Percentiles rank a stretch among this genome's conserved stretches.
Evolutionary conservation across 1,140 invertebrate species (phyloP).

Genomic region (Archivesica marissinica): DNA sequence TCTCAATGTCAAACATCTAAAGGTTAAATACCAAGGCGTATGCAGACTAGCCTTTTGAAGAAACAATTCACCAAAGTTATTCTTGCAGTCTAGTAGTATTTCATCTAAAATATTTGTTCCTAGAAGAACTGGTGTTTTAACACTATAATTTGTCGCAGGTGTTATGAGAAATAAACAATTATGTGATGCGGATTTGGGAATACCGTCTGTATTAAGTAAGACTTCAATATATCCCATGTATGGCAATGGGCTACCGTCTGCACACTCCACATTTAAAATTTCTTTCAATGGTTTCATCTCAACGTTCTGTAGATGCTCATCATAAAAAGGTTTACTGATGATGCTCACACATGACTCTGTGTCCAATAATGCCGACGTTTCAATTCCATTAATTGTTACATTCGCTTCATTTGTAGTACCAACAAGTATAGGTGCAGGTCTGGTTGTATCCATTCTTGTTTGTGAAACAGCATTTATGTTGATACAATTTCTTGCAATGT

Average conservation of each 20-base stretch:
- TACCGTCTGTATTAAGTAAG: neutral
- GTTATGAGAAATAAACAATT: conserved; percentile 23
- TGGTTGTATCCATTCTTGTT: no score
- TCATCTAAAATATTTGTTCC: conserved; percentile 45
- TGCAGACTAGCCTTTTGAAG: conserved; percentile 39
- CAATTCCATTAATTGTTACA: conserved; percentile 11
- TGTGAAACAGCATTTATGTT: no score
- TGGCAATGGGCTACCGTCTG: conserved; percentile 15
- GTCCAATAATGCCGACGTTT: conserved; percentile 27
- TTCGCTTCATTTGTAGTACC: conserved; percentile 19
- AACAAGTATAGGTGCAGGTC: conserved; percentile 30
- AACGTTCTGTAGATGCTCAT: neutral
- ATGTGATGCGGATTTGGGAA: neutral
- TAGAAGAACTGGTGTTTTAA: conserved; percentile 1
- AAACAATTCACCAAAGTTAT: conserved; percentile 17
- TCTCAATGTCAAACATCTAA: conserved; percentile 20
- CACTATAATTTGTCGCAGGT: conserved; percentile 27
- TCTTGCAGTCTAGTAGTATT: conserved; percentile 25
- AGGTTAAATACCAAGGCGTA: conserved; percentile 46
- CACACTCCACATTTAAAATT: conserved; percentile 35
- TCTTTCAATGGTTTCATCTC: conserved; percentile 5
- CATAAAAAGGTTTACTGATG: conserved; percentile 16
- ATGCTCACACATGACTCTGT: conserved; percentile 21
- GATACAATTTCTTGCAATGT: no score
- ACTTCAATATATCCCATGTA: conserved; percentile 38